Evolutionary conservation across 1,140 invertebrate genomes (phyloP), one percentile per base, ranked within the genome.

Genomic region (Drosophila varians): DNA sequence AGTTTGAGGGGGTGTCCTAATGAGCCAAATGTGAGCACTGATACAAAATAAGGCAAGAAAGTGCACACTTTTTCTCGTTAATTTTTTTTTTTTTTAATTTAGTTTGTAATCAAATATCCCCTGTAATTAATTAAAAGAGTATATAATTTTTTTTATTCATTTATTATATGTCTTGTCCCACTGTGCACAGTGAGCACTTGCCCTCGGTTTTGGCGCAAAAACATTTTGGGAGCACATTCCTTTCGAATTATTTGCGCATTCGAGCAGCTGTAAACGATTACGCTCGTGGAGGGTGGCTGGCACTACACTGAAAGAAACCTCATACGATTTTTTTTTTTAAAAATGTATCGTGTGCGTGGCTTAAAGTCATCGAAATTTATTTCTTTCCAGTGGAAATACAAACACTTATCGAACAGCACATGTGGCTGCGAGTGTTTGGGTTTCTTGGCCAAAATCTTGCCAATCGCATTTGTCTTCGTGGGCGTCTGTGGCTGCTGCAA

Each of bases 201-300:
- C 42, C 53, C 51, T 73, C 69, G 77, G 68, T 77, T 61, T 77
- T 77, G 68, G 60, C 42, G 56, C 70, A 69, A 64, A 70, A 74
- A 66, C 80, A 80, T 87, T 77, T 28, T 12, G 74, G 62, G 74
- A 62, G 74, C 64, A 83, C 77, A 88, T 88, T 88, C 74, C 83
- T 72, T 78, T 83, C 71, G 83, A 87, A 87, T 87, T 87, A 87
- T 87, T 87, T 87, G 77, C 87, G 77, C 88, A 83, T 89, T 90
- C 77, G 68, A 87, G 77, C 87, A 90, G 87, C 87, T 90, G 87
- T 87, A 90, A 79, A 83, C 87, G 80, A 90, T 90, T 90, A 90
- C 87, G 54, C 71, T 66, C 38, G 26, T 18, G 21, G 45, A 54
- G 31, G 42, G 16, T 31, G 11, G 16, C 18, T 3, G 12, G 26